Conservation (phyloP, 2,797 vertebrate species). For the Mustela erminea region DNA sequence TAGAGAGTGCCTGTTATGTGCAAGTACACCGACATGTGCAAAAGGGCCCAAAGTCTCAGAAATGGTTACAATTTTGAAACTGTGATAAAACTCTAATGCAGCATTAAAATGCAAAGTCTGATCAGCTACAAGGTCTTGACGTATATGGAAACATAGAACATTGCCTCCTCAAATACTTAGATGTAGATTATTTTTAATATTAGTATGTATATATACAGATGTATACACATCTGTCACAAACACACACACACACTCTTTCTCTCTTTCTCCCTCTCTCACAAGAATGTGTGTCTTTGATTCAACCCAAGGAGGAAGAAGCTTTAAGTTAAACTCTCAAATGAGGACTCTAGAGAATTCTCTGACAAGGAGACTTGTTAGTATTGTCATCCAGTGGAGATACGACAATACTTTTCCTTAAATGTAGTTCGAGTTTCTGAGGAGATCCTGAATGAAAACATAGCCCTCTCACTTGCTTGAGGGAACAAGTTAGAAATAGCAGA, state of each 20-base stretch:
- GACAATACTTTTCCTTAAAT: background rate
- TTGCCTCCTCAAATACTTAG: background rate
- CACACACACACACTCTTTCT: no score
- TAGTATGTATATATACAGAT: background rate
- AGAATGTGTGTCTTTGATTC: background rate
- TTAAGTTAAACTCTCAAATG: background rate
- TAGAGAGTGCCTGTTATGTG: background rate
- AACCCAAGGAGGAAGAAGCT: background rate
- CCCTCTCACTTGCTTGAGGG: background rate
- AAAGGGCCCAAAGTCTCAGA: background rate
- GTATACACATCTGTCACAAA: no score
- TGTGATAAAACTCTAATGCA: background rate
- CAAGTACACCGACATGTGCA: background rate
- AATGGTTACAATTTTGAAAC: background rate
- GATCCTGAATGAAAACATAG: background rate
- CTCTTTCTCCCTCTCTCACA: no score
- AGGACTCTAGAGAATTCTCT: background rate
- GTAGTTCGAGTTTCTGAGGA: conserved; percentile 34
- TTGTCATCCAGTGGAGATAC: background rate
- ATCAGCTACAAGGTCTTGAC: background rate
- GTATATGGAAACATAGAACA: background rate
- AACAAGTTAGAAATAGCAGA: conserved; percentile 3
- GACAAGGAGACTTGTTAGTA: background rate
- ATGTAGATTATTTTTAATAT: background rate
- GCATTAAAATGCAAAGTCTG: conserved; percentile 10